Evolutionary conservation across 2,797 vertebrate genomes (phyloP), one percentile per base, ranked within the genome.

Genomic region (Atherinosoma microstoma): DNA sequence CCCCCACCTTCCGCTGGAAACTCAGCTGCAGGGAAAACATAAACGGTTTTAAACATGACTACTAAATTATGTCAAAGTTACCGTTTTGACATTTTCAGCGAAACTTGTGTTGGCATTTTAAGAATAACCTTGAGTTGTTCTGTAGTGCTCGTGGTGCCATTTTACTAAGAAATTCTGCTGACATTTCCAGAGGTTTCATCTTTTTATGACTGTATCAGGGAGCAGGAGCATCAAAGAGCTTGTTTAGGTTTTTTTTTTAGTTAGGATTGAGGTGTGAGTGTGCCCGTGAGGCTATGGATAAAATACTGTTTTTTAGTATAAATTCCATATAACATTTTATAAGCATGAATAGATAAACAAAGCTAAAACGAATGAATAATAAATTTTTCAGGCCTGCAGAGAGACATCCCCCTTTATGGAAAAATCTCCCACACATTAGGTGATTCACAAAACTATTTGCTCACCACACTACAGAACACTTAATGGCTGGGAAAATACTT

Each of bases 1-100:
- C 95, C 82, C 98, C 98, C 64, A 99, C 98, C 88, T 99, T 99
- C 71, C 98, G 93, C 80, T 99, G 98, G 92, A 98, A 99, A 90
- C 96, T 99, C 83, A 99, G 92, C 98, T 99, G 90, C 49, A 76
- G 11, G 58, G 9, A 80, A 35, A 70, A 59, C 7, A 42, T 3
- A 53, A 45, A 66, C 24, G 9, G n/a, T 58, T 54, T 45, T n/a
- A 60, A 59, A 24, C 20, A 72, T 69, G 13, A 70, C 32, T 57
- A 22, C 29, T 51, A 78, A 80, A 58, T 80, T 63, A 35, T 73
- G 70, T 70, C 56, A 60, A 61, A 76, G 81, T 60, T 72, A 84
- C 65, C 54, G 36, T 62, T 58, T 36, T 88, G 81, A 87, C 86
- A 88, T 89, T 84, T 84, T 38, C 58, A 66, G 57, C 11, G 64